These are phyloP conservation scores for Argya squamiceps DNA, from an alignment of 2,797 vertebrate genomes.

Conservation along the genomic window DNA sequence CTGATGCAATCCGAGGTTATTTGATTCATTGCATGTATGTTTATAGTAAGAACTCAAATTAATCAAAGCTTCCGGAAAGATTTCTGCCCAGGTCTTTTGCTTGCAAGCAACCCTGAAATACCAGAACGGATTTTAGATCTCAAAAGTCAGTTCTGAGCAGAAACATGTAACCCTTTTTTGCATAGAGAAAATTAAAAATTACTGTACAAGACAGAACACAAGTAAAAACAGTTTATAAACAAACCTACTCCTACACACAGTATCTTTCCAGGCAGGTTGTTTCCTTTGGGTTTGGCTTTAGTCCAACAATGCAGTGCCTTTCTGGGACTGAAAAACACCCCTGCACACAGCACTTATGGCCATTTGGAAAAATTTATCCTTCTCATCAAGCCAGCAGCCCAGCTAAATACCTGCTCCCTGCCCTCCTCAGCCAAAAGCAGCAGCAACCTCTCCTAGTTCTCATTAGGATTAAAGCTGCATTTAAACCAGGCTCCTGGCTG, in stretches of 20 bases:
- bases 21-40: not conserved
- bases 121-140: not conserved
- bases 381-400: not conserved
- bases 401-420: not conserved
- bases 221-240: slow-evolving; percentile 6
- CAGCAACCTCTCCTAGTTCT: not conserved
- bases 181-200: not conserved
- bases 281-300: not conserved
- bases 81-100: not conserved
- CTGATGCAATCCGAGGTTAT: not conserved
- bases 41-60: not conserved
- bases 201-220: not conserved
- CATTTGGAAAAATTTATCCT: not conserved
- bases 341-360: not conserved
- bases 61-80: not conserved
- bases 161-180: not conserved
- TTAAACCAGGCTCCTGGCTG: not conserved
- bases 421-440: not conserved
- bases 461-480: not conserved
- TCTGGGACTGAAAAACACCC: not conserved
- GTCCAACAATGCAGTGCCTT: not conserved
- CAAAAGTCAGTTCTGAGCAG: not conserved
- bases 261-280: not conserved
- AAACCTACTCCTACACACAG: not conserved
- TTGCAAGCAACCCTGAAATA: not conserved